Evolutionary conservation across 2,888 invertebrate genomes (phyloP), one percentile per base, ranked within the genome.

Genomic region (Conistra vaccinii): DNA sequence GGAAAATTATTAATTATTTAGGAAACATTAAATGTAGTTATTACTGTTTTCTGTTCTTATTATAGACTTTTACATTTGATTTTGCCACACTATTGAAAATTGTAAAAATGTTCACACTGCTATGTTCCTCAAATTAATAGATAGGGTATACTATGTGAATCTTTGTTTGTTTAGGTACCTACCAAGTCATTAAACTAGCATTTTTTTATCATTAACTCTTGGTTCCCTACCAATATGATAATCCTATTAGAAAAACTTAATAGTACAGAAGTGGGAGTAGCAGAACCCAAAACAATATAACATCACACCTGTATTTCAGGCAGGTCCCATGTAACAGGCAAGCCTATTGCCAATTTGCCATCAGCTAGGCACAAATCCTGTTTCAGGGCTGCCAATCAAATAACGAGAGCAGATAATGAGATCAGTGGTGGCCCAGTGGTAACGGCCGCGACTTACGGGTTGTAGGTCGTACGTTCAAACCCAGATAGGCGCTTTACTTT

Each of bases 31-130:
- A n/a, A 32, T 39, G 2, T 72, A 23, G 12, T 6, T 20, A n/a
- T 53, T 9, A 32, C 23, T 73, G 29, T 20, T 23, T 60, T 32
- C 20, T 35, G 20, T 48, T 73, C 45, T 57, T 29, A 42, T 76
- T 45, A 32, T 23, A 32, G 23, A 32, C 20, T 73, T 71, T 23
- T 20, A 39, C n/a, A 39, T 53, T 63, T 65, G 20, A 45, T 45
- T 53, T 45, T 17, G 63, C n/a, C 3, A 23, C 3, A 26, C 2
- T 17, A 48, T 48, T 14, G n/a, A 35, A 32, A 3, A 4, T 60
- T 32, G 1, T n/a, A 23, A 29, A 39, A 60, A 29, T 14, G 0
- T 20, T 26, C 1, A n/a, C 14, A 51, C 23, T 14, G n/a, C 23
- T 17, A n/a, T 12, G 48, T 29, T 17, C 14, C 17, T 51, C 17